These are phyloP conservation scores for Forbesichthys agassizii DNA, from an alignment of 2,113 vertebrate genomes.

Conservation along the genomic window DNA sequence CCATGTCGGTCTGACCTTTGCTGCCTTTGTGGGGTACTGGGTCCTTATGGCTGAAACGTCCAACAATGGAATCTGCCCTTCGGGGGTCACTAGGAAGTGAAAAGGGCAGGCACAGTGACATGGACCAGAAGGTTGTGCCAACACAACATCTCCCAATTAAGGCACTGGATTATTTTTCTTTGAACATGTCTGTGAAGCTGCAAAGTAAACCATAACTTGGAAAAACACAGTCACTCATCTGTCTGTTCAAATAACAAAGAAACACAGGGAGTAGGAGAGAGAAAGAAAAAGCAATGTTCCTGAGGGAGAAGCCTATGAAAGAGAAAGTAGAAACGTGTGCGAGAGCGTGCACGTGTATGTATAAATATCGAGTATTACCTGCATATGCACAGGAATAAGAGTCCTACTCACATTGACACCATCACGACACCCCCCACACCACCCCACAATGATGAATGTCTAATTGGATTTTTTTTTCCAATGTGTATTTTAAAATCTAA, in stretches of 20 bases:
- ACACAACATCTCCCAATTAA: not conserved
- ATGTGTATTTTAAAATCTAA: constrained; percentile 70
- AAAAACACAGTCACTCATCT: constrained; percentile 1
- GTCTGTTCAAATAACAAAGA: not conserved
- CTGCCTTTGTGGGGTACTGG: constrained; percentile 25
- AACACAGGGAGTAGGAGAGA: not conserved
- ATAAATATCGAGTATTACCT: constrained; percentile 34
- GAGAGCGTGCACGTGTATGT: not conserved
- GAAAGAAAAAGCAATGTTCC: not conserved
- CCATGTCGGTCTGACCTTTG: constrained; percentile 47
- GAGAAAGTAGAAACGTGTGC: not conserved
- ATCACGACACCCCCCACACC: constrained; percentile 51
- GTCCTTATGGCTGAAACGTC: constrained; percentile 30
- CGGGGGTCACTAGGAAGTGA: constrained; percentile 22
- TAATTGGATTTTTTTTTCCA: constrained; percentile 67
- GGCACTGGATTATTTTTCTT: not conserved
- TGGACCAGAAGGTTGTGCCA: constrained; percentile 31
- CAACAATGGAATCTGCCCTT: constrained; percentile 34
- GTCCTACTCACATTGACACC: constrained; percentile 32
- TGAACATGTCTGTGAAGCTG: constrained; percentile 12
- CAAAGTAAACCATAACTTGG: not conserved
- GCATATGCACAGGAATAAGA: constrained; percentile 30
- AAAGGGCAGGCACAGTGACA: constrained; percentile 36
- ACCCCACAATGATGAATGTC: constrained; percentile 69
- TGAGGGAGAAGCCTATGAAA: constrained; percentile 6